Evolutionary conservation across 30 jellyfish, hydroid and myxozoan genomes (phyloP), one percentile per base, ranked within the genome.

Genomic region (Morbakka virulenta): DNA sequence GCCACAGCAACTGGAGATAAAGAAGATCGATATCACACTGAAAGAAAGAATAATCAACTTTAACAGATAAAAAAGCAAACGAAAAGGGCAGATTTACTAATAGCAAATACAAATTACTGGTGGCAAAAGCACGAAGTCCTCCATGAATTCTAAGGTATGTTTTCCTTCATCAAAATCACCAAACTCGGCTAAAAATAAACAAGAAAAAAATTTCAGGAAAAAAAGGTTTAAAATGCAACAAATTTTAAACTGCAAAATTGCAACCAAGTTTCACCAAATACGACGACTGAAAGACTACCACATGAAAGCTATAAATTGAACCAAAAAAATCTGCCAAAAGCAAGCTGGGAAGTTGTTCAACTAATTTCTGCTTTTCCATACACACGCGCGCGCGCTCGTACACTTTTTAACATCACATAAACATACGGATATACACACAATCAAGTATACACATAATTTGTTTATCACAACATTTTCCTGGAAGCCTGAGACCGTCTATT

Each of bases 91-190:
- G 17, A 11, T 57, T 23, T 9, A 65, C n/a, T 68, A 28, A 4
- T 4, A 13, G 11, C 24, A 13, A 4, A 0, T 34, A 12, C 14
- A 13, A 35, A 69, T 35, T 25, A 88, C 96, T 53, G 49, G 74
- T 12, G 98, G 98, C 50, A 91, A 77, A 14, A 91, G 93, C 35
- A 84, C 51, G 52, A 91, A 91, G 32, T 91, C 96, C 35, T 79
- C 89, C 27, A 91, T 63, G 63, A 75, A 79, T 34, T 85, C 92
- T 0, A 81, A 14, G 14, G 94, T 64, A 26, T 80, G 95, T 35
- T 50, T 62, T 35, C 67, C 91, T 64, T 65, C 76, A 66, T 91
- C 95, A 35, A 71, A 65, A 76, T 80, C 95, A 34, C 98, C 98
- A 69, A 91, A 80, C 69, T 91, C 98, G 52, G 98, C 98, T 91